Evolutionary conservation across 1,140 invertebrate genomes (phyloP).

Genomic region (Argopecten irradians): DNA sequence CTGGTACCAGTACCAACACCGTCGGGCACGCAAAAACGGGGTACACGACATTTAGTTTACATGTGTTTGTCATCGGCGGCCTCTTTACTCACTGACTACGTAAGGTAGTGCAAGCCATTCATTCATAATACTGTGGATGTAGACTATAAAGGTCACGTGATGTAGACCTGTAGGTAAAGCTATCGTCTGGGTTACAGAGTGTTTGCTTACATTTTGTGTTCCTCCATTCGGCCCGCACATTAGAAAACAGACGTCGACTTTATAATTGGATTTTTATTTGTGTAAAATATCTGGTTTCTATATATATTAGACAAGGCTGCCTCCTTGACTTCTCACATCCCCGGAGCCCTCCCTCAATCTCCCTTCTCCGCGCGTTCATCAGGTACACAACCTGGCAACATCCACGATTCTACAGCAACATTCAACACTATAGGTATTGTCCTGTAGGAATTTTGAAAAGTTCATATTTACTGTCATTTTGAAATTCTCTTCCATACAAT

Average conservation of each 20-base stretch:
- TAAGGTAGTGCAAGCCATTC: background rate
- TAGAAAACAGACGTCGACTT: constrained; percentile 1
- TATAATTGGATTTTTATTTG: constrained; percentile 23
- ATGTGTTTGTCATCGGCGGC: background rate
- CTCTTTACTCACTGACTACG: background rate
- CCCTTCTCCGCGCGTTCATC: background rate
- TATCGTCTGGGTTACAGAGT: background rate
- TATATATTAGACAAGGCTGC: background rate
- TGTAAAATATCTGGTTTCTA: constrained; percentile 23
- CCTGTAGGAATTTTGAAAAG: too few relatives aligned
- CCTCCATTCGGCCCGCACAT: constrained; percentile 12
- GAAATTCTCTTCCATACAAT: too few relatives aligned
- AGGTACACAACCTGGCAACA: background rate
- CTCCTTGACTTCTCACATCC: constrained; percentile 13
- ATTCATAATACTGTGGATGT: background rate
- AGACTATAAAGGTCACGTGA: background rate
- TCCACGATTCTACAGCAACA: background rate
- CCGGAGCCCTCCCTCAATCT: background rate
- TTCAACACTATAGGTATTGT: too few relatives aligned
- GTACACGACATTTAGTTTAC: background rate
- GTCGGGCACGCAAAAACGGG: background rate
- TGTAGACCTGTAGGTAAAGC: background rate
- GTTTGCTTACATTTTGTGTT: background rate
- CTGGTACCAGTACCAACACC: background rate
- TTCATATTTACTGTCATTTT: too few relatives aligned